Percentiles rank a stretch among this genome's conserved stretches.
Evolutionary conservation across 2,797 vertebrate species (phyloP).

Genomic region (Syngnathus acus): DNA sequence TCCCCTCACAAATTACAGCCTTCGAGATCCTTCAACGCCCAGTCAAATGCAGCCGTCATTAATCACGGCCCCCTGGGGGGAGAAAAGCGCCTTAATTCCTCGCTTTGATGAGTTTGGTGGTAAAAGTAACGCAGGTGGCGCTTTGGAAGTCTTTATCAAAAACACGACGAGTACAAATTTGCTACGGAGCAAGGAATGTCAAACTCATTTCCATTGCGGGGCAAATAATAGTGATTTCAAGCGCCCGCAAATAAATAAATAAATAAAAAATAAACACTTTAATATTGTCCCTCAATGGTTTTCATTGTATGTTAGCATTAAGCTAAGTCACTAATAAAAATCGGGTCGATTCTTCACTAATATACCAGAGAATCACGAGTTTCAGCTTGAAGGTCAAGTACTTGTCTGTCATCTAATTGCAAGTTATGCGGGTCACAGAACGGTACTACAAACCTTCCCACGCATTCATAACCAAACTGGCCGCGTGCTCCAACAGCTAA

Average conservation of each 20-base stretch:
- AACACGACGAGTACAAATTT: not conserved
- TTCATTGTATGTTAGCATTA: not conserved
- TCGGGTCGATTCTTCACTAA: not conserved
- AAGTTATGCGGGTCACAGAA: slow-evolving; percentile 11
- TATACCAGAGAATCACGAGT: not conserved
- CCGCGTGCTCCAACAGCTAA: not conserved
- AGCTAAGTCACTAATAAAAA: not conserved
- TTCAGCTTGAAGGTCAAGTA: not conserved
- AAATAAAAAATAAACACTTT: too few relatives aligned
- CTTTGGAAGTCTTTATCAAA: not conserved
- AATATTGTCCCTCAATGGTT: too few relatives aligned
- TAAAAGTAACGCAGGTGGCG: not conserved
- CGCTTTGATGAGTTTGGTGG: slow-evolving; percentile 8
- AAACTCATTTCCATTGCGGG: not conserved
- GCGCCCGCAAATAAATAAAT: too few relatives aligned
- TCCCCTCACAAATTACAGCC: slow-evolving; percentile 40
- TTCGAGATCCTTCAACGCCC: slow-evolving; percentile 23
- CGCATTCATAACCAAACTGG: slow-evolving; percentile 9
- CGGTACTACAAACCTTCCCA: slow-evolving; percentile 5
- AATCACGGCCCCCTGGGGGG: slow-evolving; percentile 10
- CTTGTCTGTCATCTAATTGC: slow-evolving; percentile 12
- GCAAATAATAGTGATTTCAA: not conserved
- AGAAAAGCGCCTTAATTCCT: slow-evolving; percentile 14
- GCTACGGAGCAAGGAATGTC: not conserved
- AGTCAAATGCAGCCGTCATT: slow-evolving; percentile 25